These are phyloP conservation scores for Halocynthia roretzi DNA, from an alignment of 23 tunicate species.

Conservation along the genomic window DNA sequence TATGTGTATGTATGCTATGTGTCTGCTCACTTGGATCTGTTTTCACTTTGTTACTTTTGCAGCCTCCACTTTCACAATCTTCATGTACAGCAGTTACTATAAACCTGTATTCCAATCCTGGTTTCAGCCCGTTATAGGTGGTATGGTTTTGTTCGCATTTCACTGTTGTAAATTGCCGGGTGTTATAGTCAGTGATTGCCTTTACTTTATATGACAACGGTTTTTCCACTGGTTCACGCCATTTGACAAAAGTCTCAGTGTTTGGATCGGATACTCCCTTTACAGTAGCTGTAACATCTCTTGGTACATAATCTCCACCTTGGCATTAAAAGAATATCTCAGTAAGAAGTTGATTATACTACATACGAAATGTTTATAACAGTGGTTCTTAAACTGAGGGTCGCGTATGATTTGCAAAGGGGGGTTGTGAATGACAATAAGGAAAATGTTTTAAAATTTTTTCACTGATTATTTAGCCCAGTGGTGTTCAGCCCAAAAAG, in stretches of 20 bases:
- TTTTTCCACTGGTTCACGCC: not conserved
- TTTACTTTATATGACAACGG: not conserved
- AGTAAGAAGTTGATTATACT: too few species aligned
- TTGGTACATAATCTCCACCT: not conserved
- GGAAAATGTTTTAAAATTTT: too few species aligned
- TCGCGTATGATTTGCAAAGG: too few species aligned
- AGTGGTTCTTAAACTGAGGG: too few species aligned
- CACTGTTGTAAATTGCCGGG: not conserved
- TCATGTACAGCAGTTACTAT: not conserved
- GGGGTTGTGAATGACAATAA: too few species aligned
- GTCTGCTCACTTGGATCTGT: conserved; percentile 9
- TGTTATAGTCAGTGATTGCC: not conserved
- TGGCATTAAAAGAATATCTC: not conserved
- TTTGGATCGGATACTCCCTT: not conserved
- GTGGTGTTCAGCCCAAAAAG: too few species aligned
- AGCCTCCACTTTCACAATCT: not conserved
- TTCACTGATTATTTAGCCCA: too few species aligned
- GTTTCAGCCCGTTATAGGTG: not conserved
- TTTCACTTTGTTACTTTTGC: not conserved
- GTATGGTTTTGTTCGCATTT: not conserved
- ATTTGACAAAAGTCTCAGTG: not conserved
- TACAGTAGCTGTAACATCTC: not conserved
- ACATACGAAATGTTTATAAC: too few species aligned
- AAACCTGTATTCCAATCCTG: not conserved
- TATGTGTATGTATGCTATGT: too few species aligned